phyloP scores from a whole-genome alignment of 2,888 invertebrate genomes.

The Blastobasis lacticolella region DNA sequence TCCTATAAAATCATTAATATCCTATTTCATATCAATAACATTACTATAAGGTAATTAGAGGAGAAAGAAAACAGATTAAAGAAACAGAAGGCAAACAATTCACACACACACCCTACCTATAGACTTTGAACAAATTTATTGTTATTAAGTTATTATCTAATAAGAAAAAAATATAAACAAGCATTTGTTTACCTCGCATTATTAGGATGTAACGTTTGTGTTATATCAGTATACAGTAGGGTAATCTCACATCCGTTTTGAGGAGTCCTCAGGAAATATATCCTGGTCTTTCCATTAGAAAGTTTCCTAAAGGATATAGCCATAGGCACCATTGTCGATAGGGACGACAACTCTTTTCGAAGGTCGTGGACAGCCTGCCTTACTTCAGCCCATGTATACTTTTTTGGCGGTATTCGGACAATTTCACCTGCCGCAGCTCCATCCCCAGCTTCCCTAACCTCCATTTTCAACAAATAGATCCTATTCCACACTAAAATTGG shows the following conservation, averaged over 20 bases:
- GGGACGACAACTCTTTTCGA: constrained; percentile 82
- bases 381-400: constrained; percentile 84
- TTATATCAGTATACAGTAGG: constrained; percentile 88
- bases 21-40: no score
- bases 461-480: constrained; percentile 37
- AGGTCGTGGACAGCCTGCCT: constrained; percentile 86
- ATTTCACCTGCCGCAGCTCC: constrained; percentile 59
- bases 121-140: no score
- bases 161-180: constrained; percentile 10
- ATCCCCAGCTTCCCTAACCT: constrained; percentile 63
- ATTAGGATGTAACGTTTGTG: constrained; percentile 73
- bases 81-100: no score
- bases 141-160: no score
- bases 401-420: constrained; percentile 50
- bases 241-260: constrained; percentile 94
- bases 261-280: constrained; percentile 92
- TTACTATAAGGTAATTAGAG: no score
- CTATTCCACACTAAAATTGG: constrained; percentile 9
- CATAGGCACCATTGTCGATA: constrained; percentile 88
- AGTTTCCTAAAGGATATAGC: constrained; percentile 87
- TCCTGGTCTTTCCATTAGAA: constrained; percentile 84
- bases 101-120: no score
- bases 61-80: no score
- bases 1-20: no score
- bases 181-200: constrained; percentile 43